A percentile compares a stretch with the other conserved stretches of the same genome.
Evolutionary conservation across 30 jellyfish, hydroid and myxozoan genomes (phyloP).

Genomic region (Hydractinia symbiolongicarpus): DNA sequence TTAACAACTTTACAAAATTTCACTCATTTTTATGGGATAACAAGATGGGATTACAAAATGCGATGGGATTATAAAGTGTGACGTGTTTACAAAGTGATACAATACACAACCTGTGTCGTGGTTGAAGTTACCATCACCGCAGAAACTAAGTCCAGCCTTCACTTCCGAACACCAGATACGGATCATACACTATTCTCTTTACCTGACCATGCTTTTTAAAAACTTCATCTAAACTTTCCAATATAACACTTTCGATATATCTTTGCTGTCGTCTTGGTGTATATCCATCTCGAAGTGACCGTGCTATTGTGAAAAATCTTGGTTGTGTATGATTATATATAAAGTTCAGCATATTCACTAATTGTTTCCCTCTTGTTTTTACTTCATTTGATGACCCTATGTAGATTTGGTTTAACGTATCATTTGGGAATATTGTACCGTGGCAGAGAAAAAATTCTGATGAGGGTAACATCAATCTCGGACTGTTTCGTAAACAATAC

Average conservation of each 20-base stretch:
- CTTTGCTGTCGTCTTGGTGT: slow-evolving; percentile 44
- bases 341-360: slow-evolving; percentile 10
- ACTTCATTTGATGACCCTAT: slow-evolving; percentile 8
- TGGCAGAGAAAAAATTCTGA: slow-evolving; percentile 28
- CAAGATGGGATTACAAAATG: no score
- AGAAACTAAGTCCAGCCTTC: slow-evolving; percentile 10
- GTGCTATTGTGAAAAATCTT: slow-evolving; percentile 31
- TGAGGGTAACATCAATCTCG: neutral
- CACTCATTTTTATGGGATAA: no score
- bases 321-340: neutral
- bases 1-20: no score
- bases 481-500: slow-evolving; percentile 32
- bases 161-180: slow-evolving; percentile 24
- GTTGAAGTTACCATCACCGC: no score
- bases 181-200: slow-evolving; percentile 10
- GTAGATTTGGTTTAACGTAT: slow-evolving; percentile 18
- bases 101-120: no score
- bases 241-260: slow-evolving; percentile 14
- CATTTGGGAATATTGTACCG: slow-evolving; percentile 34
- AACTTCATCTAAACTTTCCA: neutral
- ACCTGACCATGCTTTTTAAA: neutral
- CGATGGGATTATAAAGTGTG: no score
- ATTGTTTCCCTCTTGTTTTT: neutral
- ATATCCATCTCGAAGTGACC: slow-evolving; percentile 44
- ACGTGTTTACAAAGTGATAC: no score